Evolutionary conservation across 2,797 vertebrate genomes (phyloP), one percentile per base, ranked within the genome.

Genomic region (Tokudaia tokunoshimensis): DNA sequence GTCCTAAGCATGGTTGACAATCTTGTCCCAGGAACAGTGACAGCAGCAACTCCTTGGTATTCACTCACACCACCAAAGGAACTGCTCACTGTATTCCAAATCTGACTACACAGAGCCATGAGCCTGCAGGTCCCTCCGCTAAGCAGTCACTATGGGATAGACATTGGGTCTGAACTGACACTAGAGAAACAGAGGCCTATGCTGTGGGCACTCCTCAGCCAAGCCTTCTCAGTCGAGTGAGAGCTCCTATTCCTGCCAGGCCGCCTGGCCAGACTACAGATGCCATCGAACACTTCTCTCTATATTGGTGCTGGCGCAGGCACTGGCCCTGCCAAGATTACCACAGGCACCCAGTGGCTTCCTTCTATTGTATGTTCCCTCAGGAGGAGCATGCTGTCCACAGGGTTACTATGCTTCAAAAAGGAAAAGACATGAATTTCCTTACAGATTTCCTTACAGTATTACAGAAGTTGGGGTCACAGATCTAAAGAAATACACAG

Each of bases 21-120:
- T 17, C 50, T 96, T 57, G 22, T 78, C 92, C 88, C 19, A 57
- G 59, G 9, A 94, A 90, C 47, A 87, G 52, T 8, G 81, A 92
- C 59, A 85, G 41, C n/a, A 80, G 47, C 65, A 67, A 55, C 59
- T 61, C 50, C 67, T 57, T 91, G 61, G 55, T 44, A 70, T 88
- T 92, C 72, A 31, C 13, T 19, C 20, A 76, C 24, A 72, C 47
- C 67, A 80, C 26, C 37, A 80, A n/a, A 88, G 19, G 31, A 34
- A 74, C 50, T 47, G 15, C 65, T 84, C 0, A 0, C 2, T 78
- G 65, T 74, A 76, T 55, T 83, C 81, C 55, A 85, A 70, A 79
- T 79, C 20, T 47, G 67, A 91, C 55, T 29, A 57, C 37, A 50
- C 47, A 85, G 91, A 1, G 2, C 34, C 0, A 0, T 9, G 5